Evolutionary conservation across 1,140 invertebrate genomes (phyloP).

Genomic region (Brachionus asplanchnoidis): DNA sequence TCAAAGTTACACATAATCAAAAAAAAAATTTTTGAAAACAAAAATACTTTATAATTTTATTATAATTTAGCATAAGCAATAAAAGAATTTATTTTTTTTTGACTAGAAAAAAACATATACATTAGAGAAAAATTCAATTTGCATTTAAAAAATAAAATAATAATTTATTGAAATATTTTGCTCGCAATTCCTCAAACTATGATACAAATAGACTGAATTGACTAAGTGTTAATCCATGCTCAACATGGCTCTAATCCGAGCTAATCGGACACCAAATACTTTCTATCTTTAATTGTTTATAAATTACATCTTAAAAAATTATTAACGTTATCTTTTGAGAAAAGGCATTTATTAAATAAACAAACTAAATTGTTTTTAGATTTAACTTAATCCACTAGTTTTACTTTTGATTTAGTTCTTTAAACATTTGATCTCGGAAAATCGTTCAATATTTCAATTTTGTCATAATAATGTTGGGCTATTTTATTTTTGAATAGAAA

Average conservation of each 20-base stretch:
- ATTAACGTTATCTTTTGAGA: not conserved
- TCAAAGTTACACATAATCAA: slow-evolving; percentile 3
- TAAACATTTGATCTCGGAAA: not conserved
- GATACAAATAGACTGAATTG: not conserved
- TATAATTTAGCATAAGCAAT: not conserved
- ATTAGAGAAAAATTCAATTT: not conserved
- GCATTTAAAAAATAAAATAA: not conserved
- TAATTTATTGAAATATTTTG: not conserved
- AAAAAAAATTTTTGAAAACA: not conserved
- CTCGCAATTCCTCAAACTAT: not conserved
- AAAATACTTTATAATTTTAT: slow-evolving; percentile 1
- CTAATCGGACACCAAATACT: not conserved
- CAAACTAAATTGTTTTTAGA: not conserved
- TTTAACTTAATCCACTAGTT: not conserved
- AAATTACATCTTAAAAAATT: not conserved
- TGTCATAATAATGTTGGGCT: not conserved
- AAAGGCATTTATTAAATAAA: not conserved
- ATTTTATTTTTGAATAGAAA: not conserved
- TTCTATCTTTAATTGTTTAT: not conserved
- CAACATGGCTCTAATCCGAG: not conserved
- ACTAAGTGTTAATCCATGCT: not conserved
- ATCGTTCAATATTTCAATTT: not conserved
- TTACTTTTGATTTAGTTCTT: not conserved
- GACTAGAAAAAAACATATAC: not conserved
- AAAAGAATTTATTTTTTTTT: not conserved